A percentile compares a stretch with the other conserved stretches of the same genome.
Conservation (phyloP, 2,888 invertebrate genomes). For the Agrochola lota region DNA sequence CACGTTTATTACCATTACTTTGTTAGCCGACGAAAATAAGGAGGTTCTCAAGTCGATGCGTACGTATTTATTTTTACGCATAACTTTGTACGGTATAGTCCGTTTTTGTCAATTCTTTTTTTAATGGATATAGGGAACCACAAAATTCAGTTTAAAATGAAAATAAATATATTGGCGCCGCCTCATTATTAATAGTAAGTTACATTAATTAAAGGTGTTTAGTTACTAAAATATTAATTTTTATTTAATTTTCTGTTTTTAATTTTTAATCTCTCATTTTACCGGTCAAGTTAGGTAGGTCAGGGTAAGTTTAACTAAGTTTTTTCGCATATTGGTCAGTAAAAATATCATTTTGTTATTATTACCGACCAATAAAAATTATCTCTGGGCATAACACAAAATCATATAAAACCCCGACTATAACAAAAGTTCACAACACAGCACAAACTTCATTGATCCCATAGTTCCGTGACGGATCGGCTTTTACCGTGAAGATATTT, state of each 20-base stretch:
- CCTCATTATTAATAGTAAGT: no score
- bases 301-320: no score
- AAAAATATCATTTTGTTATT: not conserved
- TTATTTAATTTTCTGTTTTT: no score
- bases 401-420: not conserved
- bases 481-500: slow-evolving; percentile 78
- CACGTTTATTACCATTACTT: not conserved
- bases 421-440: slow-evolving; percentile 23
- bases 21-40: not conserved
- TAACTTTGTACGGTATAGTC: not conserved
- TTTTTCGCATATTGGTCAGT: not conserved
- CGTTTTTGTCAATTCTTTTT: not conserved
- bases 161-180: not conserved
- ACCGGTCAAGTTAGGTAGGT: not conserved
- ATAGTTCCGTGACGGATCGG: slow-evolving; percentile 76
- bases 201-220: not conserved
- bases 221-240: not conserved
- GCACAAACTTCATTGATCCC: slow-evolving; percentile 45
- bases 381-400: not conserved
- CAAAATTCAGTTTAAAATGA: not conserved
- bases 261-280: not conserved
- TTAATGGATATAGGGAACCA: not conserved
- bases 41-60: not conserved
- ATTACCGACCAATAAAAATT: not conserved
- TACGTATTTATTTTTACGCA: not conserved